Conservation (phyloP, 2,888 invertebrate species). For the Cenopis cana region DNA sequence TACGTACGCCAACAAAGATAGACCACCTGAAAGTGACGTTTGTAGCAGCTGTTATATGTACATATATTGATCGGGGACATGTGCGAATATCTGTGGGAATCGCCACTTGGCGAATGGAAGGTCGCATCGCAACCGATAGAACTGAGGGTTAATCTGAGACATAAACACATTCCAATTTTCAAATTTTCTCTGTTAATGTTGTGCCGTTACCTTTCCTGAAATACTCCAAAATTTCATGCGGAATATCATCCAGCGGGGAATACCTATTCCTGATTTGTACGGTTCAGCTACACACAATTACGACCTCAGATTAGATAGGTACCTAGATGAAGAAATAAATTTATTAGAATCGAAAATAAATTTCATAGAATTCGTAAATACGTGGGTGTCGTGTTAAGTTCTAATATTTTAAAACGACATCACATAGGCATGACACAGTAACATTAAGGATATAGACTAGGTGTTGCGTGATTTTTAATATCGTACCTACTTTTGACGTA, state of each 20-base stretch:
- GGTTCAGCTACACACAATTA: too few species aligned
- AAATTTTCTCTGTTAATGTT: too few species aligned
- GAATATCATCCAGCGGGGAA: too few species aligned
- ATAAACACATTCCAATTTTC: not conserved
- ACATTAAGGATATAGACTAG: constrained; percentile 5
- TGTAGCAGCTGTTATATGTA: constrained; percentile 5
- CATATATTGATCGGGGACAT: not conserved
- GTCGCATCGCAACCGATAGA: not conserved
- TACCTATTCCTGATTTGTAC: too few species aligned
- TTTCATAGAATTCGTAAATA: not conserved
- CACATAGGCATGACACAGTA: constrained; percentile 4
- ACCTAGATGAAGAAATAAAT: too few species aligned
- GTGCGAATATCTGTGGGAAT: constrained; percentile 22
- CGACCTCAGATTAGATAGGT: too few species aligned
- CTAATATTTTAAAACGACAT: constrained; percentile 1
- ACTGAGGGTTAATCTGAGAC: not conserved
- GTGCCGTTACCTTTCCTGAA: too few species aligned
- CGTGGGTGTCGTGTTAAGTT: constrained; percentile 9
- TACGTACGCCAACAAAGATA: too few species aligned
- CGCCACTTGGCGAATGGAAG: constrained; percentile 2
- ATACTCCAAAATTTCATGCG: too few species aligned
- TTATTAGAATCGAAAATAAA: too few species aligned
- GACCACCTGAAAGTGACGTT: not conserved
- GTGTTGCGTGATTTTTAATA: constrained; percentile 27
- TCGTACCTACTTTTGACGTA: not conserved